Conservation (phyloP, 2,888 invertebrate species). For the Hipparchia semele region DNA sequence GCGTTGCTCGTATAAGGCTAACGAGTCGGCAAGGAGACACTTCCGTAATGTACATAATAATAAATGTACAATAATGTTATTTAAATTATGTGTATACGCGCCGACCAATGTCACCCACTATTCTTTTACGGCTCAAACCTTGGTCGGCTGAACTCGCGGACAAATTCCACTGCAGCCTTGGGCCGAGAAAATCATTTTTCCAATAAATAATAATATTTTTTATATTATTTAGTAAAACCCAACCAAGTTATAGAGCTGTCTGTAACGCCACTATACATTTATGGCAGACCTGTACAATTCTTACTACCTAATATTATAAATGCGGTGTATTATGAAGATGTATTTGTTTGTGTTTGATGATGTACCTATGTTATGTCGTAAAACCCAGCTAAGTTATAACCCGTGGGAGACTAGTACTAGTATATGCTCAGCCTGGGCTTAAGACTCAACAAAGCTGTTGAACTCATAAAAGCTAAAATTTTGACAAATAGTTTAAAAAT, state of each 20-base stretch:
- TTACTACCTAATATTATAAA: too few species aligned
- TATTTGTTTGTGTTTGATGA: neutral
- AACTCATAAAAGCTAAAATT: too few species aligned
- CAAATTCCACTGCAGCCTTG: conserved; percentile 38
- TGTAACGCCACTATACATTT: too few species aligned
- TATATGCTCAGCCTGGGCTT: too few species aligned
- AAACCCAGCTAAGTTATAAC: too few species aligned
- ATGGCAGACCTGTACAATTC: too few species aligned
- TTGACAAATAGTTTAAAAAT: too few species aligned
- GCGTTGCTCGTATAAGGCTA: conserved; percentile 67
- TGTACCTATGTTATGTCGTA: too few species aligned
- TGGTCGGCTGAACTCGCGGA: conserved; percentile 57
- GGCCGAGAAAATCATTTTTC: conserved; percentile 34
- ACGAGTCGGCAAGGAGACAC: conserved; percentile 56
- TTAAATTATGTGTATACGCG: conserved; percentile 60
- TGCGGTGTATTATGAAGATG: neutral
- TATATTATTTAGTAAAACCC: neutral
- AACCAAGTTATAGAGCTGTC: neutral
- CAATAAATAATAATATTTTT: neutral
- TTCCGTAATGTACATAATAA: conserved; percentile 65
- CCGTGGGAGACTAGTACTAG: too few species aligned
- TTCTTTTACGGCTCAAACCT: conserved; percentile 65
- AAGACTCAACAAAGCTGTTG: too few species aligned
- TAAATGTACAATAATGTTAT: conserved; percentile 57
- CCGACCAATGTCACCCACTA: conserved; percentile 70